Base-by-base conservation (phyloP, 2,888 invertebrate species). In the Chamaedrilus cognettii region DNA sequence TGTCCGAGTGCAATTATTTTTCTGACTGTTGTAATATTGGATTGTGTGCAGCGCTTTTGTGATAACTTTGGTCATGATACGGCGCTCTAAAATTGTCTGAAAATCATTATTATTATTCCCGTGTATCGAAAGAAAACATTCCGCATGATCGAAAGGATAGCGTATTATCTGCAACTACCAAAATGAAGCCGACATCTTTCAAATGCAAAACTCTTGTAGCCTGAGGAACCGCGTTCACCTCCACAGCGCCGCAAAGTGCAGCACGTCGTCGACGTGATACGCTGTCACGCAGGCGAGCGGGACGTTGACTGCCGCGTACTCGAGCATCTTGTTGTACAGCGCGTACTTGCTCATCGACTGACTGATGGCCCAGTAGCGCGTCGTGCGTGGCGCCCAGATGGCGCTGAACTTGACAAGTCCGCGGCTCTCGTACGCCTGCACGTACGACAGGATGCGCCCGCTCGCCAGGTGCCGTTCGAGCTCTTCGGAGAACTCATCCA, bases 211-310 rank as follows among this genome's bases (percentile, higher is more conserved):
- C n/a, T n/a, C n/a, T n/a, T n/a, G n/a, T n/a, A n/a, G n/a, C n/a
- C n/a, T n/a, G n/a, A n/a, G n/a, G n/a, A n/a, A 49, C n/a, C n/a
- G 58, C 34, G n/a, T n/a, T 67, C 59, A 65, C 52, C 71, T 64
- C 80, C 80, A 81, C 15, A 81, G 72, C 15, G 77, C 77, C 32
- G 78, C 77, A 73, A 76, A 80, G 59, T 77, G 75, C 2, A 76
- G 60, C 2, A 73, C 70, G 31, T 75, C 78, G 62, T 80, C 79
- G 28, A 76, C 71, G 34, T 70, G 34, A 64, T 81, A 81, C n/a
- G 77, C 72, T 63, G 76, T 76, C 31, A 80, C 52, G 63, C 75
- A 77, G 51, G 73, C 66, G 0, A 79, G 66, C 2, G 67, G 72
- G 3, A 76, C 71, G 67, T 79, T 77, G 28, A 70, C 64, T 5